A percentile compares a stretch with the other conserved stretches of the same genome.
Evolutionary conservation across 2,888 invertebrate genomes (phyloP).

Genomic region (Oasisia sp.): DNA sequence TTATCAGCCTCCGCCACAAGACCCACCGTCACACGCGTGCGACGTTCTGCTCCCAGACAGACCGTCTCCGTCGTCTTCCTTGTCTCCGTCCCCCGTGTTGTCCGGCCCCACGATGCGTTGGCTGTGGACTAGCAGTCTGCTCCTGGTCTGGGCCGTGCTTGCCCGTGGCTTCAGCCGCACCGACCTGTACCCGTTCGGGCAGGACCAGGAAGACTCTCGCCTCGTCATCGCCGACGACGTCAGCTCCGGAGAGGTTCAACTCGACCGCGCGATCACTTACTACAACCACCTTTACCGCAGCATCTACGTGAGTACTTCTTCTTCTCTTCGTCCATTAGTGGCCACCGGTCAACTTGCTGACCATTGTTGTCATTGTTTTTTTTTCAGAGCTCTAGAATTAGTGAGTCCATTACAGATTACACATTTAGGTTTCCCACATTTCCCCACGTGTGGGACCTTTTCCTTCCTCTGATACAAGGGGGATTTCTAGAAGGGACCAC

Average conservation of each 20-base stretch:
- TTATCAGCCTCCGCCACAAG: background rate
- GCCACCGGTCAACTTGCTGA: too few species aligned
- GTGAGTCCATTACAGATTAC: too few species aligned
- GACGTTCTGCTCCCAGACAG: background rate
- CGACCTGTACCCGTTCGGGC: conserved; percentile 69
- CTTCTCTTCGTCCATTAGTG: too few species aligned
- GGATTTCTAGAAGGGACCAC: too few species aligned
- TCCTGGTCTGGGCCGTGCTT: background rate
- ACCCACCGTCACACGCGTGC: background rate
- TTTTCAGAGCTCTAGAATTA: too few species aligned
- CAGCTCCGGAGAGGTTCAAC: conserved; percentile 74
- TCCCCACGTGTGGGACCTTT: too few species aligned
- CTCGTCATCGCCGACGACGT: conserved; percentile 72
- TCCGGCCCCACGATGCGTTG: background rate
- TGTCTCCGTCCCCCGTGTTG: background rate
- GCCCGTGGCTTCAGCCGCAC: conserved; percentile 20
- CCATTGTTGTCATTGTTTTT: too few species aligned
- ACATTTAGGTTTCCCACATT: too few species aligned
- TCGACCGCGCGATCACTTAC: conserved; percentile 81
- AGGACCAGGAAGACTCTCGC: conserved; percentile 68
- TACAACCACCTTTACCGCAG: conserved; percentile 80
- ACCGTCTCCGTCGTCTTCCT: background rate
- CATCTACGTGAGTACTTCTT: conserved; percentile 80
- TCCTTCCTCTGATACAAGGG: too few species aligned
- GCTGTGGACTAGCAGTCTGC: background rate